Percentiles rank a stretch among this genome's conserved stretches.
Evolutionary conservation across 2,888 invertebrate species (phyloP).

Genomic region (Nomada fabriciana): DNA sequence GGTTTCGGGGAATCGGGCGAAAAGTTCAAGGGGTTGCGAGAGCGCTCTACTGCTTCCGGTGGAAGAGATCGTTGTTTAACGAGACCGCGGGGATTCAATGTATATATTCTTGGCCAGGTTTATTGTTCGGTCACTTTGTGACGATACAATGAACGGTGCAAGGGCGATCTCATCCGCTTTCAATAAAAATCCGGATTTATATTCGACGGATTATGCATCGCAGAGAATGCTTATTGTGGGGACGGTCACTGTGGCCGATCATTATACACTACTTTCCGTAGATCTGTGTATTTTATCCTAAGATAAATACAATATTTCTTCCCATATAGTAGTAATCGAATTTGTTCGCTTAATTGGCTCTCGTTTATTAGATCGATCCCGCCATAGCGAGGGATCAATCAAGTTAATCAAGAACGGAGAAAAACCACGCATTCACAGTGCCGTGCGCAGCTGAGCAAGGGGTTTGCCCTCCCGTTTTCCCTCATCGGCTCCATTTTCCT

Average conservation of each 20-base stretch:
- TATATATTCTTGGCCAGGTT: background rate
- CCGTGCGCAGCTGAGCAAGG: background rate
- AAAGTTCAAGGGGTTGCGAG: constrained; percentile 1
- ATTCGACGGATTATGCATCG: background rate
- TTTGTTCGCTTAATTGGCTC: too few species aligned
- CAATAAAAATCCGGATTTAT: constrained; percentile 5
- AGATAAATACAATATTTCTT: too few species aligned
- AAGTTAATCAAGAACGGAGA: too few species aligned
- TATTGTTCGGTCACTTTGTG: constrained; percentile 20
- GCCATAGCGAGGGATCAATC: too few species aligned
- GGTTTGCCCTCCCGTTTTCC: background rate
- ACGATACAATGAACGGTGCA: background rate
- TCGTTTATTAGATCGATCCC: too few species aligned
- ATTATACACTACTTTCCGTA: background rate
- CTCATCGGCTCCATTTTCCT: constrained; percentile 39
- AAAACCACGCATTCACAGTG: too few species aligned
- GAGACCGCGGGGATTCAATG: background rate
- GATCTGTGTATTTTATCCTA: too few species aligned
- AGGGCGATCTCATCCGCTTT: background rate
- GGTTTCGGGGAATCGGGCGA: background rate
- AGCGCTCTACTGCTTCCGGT: background rate
- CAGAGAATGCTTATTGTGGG: background rate
- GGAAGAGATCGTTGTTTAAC: constrained; percentile 6
- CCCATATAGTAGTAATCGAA: too few species aligned
- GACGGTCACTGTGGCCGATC: too few species aligned